phyloP scores from a whole-genome alignment of 2,888 invertebrate species.

The Heteromurus nitidus region DNA sequence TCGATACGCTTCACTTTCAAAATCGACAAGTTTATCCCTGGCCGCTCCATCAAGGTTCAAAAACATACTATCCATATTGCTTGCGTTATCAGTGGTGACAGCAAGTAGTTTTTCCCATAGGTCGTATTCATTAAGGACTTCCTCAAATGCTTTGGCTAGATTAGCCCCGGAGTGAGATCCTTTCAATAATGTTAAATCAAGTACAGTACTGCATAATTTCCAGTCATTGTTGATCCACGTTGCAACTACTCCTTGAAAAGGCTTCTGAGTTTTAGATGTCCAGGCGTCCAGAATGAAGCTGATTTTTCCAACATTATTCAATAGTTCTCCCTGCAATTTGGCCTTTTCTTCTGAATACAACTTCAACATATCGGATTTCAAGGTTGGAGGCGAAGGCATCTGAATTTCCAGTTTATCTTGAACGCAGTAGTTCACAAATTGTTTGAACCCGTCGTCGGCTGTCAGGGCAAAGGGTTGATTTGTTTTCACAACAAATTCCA shows the following conservation, averaged over 20 bases:
- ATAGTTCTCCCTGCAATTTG: neutral
- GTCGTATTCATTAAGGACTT: neutral
- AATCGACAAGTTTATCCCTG: neutral
- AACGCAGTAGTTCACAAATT: neutral
- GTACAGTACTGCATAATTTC: neutral
- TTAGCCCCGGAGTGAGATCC: slow-evolving; percentile 13
- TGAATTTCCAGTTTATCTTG: neutral
- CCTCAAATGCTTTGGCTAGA: neutral
- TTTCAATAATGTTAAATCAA: neutral
- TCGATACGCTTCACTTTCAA: neutral
- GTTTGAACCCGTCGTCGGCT: neutral
- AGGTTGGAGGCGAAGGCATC: neutral
- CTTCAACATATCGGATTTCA: neutral
- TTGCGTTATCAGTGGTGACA: slow-evolving; percentile 9
- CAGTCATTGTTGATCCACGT: neutral
- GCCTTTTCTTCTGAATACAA: neutral
- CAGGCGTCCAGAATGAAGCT: slow-evolving; percentile 13
- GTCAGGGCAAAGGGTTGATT: neutral
- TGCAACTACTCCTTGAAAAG: slow-evolving; percentile 13
- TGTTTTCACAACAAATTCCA: neutral
- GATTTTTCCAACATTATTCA: neutral
- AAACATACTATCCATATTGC: slow-evolving; percentile 1
- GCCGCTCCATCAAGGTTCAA: neutral
- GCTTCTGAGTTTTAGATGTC: neutral
- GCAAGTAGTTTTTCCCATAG: slow-evolving; percentile 3